Conservation (phyloP, 2,888 invertebrate genomes). For the Orchesella flavescens region DNA sequence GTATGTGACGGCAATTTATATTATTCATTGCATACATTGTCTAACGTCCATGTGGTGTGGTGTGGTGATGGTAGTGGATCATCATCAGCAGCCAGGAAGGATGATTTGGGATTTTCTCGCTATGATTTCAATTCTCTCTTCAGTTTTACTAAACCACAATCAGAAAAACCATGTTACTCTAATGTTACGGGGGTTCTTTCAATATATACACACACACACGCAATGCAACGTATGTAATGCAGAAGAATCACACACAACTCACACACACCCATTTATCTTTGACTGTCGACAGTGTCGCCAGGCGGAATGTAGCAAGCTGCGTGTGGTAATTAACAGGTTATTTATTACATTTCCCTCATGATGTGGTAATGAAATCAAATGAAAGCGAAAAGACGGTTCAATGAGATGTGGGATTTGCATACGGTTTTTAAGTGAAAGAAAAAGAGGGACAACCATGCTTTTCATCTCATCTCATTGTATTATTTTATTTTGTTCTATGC, state of each 20-base stretch:
- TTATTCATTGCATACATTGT: slow-evolving; percentile 31
- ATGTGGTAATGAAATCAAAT: slow-evolving; percentile 64
- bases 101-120: slow-evolving; percentile 49
- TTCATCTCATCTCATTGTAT: too few relatives aligned
- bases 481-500: background rate
- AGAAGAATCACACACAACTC: background rate
- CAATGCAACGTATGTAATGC: background rate
- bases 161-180: slow-evolving; percentile 15
- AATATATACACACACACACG: background rate
- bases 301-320: slow-evolving; percentile 61
- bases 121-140: slow-evolving; percentile 43
- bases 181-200: background rate
- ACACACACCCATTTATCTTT: slow-evolving; percentile 54
- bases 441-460: too few relatives aligned
- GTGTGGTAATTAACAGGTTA: slow-evolving; percentile 65
- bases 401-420: slow-evolving; percentile 22
- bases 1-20: slow-evolving; percentile 25
- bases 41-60: too few relatives aligned
- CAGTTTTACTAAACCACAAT: slow-evolving; percentile 21
- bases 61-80: slow-evolving; percentile 14
- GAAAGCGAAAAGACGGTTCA: slow-evolving; percentile 40
- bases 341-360: slow-evolving; percentile 61
- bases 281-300: slow-evolving; percentile 62
- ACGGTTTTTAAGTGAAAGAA: too few relatives aligned
- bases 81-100: slow-evolving; percentile 30